Conservation (phyloP, 2,113 vertebrate genomes). For the Pseudorectes ferrugineus region DNA sequence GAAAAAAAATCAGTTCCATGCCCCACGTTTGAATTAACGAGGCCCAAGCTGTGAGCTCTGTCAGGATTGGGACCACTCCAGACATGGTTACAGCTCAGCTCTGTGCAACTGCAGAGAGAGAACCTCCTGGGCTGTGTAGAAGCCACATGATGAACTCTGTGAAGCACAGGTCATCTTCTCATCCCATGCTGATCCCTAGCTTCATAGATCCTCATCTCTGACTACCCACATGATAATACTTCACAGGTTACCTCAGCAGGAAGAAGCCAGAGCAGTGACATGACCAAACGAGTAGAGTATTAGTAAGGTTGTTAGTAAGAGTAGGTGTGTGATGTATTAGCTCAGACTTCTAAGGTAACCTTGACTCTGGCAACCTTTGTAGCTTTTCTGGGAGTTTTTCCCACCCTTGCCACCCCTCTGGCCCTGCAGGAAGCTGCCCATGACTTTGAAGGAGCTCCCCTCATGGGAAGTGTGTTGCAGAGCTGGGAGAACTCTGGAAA, state of each 20-base stretch:
- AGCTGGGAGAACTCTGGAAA: not conserved
- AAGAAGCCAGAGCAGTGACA: not conserved
- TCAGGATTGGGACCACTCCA: not conserved
- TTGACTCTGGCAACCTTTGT: not conserved
- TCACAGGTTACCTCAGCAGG: not conserved
- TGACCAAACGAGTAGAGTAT: accelerated
- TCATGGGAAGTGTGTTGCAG: accelerated
- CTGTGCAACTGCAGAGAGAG: not conserved
- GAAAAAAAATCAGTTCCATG: not conserved
- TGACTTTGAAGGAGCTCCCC: not conserved
- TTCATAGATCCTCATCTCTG: not conserved
- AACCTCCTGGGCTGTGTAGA: not conserved
- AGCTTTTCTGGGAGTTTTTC: not conserved
- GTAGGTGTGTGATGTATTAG: not conserved
- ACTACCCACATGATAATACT: not conserved
- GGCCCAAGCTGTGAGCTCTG: not conserved
- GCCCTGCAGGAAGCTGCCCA: not conserved
- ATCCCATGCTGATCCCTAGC: not conserved
- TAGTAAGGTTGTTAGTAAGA: not conserved
- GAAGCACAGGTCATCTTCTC: not conserved
- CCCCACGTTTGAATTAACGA: not conserved
- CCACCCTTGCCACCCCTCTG: not conserved
- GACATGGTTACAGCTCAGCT: not conserved
- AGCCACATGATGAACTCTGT: not conserved
- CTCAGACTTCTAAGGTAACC: not conserved